These are phyloP conservation scores for Momotus momota DNA, from an alignment of 2,797 vertebrate genomes.

Conservation along the genomic window DNA sequence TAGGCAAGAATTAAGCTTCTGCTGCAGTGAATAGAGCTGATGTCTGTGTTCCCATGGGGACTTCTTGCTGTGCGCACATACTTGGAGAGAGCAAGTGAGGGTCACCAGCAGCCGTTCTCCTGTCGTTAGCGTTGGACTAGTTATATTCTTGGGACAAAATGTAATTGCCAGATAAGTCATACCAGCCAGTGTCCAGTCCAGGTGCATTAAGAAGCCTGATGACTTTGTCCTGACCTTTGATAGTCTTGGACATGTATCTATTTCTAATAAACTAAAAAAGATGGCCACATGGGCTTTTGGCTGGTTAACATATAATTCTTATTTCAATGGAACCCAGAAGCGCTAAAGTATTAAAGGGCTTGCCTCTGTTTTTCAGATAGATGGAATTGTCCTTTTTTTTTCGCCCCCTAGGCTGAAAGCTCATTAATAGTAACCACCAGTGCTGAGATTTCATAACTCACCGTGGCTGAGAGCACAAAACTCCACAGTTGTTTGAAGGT, in stretches of 20 bases:
- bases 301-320: slow-evolving; percentile 1
- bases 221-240: slow-evolving; percentile 12
- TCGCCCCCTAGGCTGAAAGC: neutral
- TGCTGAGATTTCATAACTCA: neutral
- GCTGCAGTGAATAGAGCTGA: neutral
- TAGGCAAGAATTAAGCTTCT: neutral
- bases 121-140: neutral
- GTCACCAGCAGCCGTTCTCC: neutral
- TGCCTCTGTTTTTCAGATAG: slow-evolving; percentile 18
- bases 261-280: slow-evolving; percentile 1
- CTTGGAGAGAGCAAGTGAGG: neutral
- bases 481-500: neutral
- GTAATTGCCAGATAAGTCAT: neutral
- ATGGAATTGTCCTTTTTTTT: neutral
- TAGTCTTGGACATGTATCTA: neutral
- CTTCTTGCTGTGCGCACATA: neutral
- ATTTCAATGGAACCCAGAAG: neutral
- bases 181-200: neutral
- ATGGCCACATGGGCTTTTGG: neutral
- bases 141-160: neutral
- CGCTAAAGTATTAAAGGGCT: neutral
- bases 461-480: neutral
- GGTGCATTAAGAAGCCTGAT: neutral
- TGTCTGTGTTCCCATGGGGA: neutral
- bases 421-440: slow-evolving; percentile 10